phyloP scores from a whole-genome alignment of 2,888 invertebrate genomes.

The Spilarctia lutea region DNA sequence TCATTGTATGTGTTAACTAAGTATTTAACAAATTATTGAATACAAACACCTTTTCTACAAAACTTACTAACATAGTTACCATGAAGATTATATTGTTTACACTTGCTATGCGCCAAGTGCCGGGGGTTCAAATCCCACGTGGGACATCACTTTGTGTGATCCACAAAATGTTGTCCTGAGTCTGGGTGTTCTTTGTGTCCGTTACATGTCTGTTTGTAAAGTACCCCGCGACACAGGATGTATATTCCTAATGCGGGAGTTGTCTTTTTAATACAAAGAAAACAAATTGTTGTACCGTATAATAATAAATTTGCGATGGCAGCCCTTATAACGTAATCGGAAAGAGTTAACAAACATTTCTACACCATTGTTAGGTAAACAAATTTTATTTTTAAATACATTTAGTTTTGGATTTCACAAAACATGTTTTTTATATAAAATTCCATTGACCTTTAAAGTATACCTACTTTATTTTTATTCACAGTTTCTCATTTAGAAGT shows the following conservation, averaged over 20 bases:
- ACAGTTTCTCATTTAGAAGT: conserved; percentile 5
- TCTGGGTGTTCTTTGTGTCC: too few species aligned
- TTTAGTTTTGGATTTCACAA: background rate
- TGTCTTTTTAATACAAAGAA: too few species aligned
- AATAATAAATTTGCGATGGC: background rate
- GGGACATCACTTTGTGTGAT: too few species aligned
- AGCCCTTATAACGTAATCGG: background rate
- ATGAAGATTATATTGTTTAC: background rate
- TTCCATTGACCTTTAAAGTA: conserved; percentile 19
- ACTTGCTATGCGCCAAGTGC: too few species aligned
- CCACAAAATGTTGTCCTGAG: too few species aligned
- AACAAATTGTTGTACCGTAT: background rate
- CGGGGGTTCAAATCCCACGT: too few species aligned
- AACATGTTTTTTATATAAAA: background rate
- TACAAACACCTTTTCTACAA: background rate
- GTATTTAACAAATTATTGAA: background rate
- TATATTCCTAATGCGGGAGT: too few species aligned
- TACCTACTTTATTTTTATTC: conserved; percentile 24
- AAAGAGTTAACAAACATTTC: background rate
- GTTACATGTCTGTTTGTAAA: too few species aligned
- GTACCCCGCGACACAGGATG: too few species aligned
- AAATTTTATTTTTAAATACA: background rate
- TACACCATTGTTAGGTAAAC: background rate
- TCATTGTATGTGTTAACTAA: background rate
- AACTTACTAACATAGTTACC: background rate